These are phyloP conservation scores for Yasuhikotakia modesta DNA, from an alignment of 2,797 vertebrate species.

Conservation along the genomic window DNA sequence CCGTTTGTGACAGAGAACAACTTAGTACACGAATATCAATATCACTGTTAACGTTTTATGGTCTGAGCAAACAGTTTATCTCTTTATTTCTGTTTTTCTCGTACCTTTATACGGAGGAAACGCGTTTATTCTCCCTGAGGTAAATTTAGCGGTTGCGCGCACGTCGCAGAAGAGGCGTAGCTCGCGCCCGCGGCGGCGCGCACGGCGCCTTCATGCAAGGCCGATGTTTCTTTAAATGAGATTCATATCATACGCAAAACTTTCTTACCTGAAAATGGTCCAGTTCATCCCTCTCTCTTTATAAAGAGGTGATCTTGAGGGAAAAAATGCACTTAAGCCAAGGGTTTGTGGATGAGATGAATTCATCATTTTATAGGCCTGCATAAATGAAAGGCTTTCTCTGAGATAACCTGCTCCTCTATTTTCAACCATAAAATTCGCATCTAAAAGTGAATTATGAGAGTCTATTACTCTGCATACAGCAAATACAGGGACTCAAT, in stretches of 20 bases:
- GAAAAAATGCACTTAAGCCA: slow-evolving; percentile 30
- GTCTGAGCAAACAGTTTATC: too few species aligned
- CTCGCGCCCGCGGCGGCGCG: slow-evolving; percentile 69
- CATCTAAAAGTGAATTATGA: slow-evolving; percentile 41
- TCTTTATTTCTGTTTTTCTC: too few species aligned
- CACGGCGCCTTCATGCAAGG: slow-evolving; percentile 78
- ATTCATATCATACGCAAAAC: slow-evolving; percentile 73
- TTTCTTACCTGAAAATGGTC: slow-evolving; percentile 57
- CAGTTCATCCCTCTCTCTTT: slow-evolving; percentile 57
- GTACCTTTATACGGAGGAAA: not conserved
- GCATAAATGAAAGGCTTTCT: slow-evolving; percentile 47
- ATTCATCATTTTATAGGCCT: slow-evolving; percentile 49
- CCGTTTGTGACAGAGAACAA: slow-evolving; percentile 61
- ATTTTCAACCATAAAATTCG: slow-evolving; percentile 42
- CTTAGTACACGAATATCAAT: slow-evolving; percentile 26
- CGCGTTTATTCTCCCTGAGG: slow-evolving; percentile 66
- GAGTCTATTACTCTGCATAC: slow-evolving; percentile 31
- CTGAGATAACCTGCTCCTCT: slow-evolving; percentile 39
- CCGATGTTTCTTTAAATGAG: slow-evolving; percentile 73
- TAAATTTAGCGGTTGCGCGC: slow-evolving; percentile 69
- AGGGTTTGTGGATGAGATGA: slow-evolving; percentile 39
- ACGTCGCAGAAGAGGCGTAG: slow-evolving; percentile 72
- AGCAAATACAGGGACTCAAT: slow-evolving; percentile 13
- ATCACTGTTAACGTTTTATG: too few species aligned
- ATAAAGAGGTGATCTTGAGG: slow-evolving; percentile 43